Percentiles rank a stretch among this genome's conserved stretches.
Conservation (phyloP, 2,113 vertebrate genomes). For the Neolamprologus sp. region DNA sequence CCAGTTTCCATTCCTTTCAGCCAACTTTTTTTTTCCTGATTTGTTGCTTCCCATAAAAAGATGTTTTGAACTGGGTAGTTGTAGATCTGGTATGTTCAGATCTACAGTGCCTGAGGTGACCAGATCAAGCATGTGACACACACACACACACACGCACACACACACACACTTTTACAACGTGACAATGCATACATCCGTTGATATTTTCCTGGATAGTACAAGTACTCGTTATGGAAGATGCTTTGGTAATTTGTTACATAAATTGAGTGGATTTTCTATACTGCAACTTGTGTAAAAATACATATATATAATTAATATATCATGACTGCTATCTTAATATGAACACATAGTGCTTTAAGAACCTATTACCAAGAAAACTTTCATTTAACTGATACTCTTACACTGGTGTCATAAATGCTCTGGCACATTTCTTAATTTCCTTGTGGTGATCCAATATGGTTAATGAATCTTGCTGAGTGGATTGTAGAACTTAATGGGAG, state of each 20-base stretch:
- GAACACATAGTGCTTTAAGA: not conserved
- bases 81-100: not conserved
- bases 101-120: not conserved
- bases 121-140: not conserved
- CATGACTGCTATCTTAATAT: not conserved
- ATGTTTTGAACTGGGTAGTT: not conserved
- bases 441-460: slow-evolving; percentile 42
- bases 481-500: slow-evolving; percentile 31
- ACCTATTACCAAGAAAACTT: not conserved
- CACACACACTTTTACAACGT: not conserved
- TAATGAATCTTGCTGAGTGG: slow-evolving; percentile 49
- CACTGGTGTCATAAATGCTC: slow-evolving; percentile 1
- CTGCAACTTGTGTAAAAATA: not conserved
- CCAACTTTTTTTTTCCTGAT: not conserved
- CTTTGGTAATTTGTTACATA: not conserved
- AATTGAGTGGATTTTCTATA: not conserved
- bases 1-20: not conserved
- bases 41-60: not conserved
- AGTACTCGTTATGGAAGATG: not conserved
- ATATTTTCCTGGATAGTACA: not conserved
- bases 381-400: slow-evolving; percentile 1
- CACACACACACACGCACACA: not conserved
- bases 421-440: slow-evolving; percentile 24
- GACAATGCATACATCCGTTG: not conserved
- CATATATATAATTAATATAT: not conserved